Base-by-base conservation (phyloP, 2,888 invertebrate species). In the Myathropa florea region DNA sequence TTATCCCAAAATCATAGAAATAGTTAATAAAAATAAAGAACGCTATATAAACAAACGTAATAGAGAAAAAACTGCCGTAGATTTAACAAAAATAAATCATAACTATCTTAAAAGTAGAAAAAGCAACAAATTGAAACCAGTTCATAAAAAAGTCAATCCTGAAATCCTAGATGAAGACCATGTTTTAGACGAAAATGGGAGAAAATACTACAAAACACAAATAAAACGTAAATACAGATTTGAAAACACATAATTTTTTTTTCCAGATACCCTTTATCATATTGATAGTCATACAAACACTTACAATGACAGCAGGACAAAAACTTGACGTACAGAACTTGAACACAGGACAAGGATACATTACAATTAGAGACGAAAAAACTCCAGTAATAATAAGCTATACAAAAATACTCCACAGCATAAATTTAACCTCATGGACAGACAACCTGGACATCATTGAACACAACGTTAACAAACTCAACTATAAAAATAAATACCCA, bases 301-400 rank as follows among this genome's bases (percentile, higher is more conserved):
- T 30, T n/a, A 59, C 24, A 39, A 39, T 12, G 2, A 12, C 39
- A 57, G 60, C 53, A 1, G 26, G 33, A 46, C 76, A 82, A 61
- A 30, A 26, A 39, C 9, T 61, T 10, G 61, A 77, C 55, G 9
- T 57, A 55, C 77, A 57, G 9, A 36, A 78, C n/a, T 21, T 78
- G 26, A 33, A 70, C 23, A 2, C n/a, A n/a, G 70, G 63, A 53
- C 10, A 59, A 18, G 61, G 68, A 21, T 67, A 30, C 14, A 24
- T 68, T 3, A 67, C 53, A 30, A 76, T 73, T 3, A 33, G 36
- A 53, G 81, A n/a, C n/a, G n/a, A n/a, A n/a, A n/a, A n/a, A n/a
- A n/a, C n/a, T n/a, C n/a, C n/a, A n/a, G n/a, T n/a, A n/a, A n/a
- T n/a, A n/a, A n/a, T n/a, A n/a, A n/a, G n/a, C n/a, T n/a, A n/a